Percentiles rank a stretch among this genome's conserved stretches.
Conservation (phyloP, 2,888 invertebrate species). For the Cryptocheilus praepositus region DNA sequence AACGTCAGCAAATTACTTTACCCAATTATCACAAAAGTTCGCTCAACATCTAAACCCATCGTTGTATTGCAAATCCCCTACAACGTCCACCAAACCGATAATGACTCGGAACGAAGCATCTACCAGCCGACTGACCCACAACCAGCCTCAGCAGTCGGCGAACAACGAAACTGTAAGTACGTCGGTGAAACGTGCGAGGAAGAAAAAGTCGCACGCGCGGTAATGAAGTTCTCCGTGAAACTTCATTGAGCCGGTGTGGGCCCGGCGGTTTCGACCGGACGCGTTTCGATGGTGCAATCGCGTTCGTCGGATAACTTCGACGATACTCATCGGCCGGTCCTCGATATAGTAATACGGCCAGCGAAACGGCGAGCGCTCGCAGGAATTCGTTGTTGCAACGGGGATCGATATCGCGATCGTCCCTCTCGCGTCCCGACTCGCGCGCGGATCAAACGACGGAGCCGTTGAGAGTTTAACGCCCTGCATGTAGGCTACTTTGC, state of each 20-base stretch:
- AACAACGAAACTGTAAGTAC: too few species aligned
- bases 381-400: slow-evolving; percentile 56
- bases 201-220: not conserved
- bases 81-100: too few species aligned
- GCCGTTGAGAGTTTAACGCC: slow-evolving; percentile 57
- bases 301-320: slow-evolving; percentile 4
- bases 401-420: slow-evolving; percentile 54
- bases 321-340: slow-evolving; percentile 9
- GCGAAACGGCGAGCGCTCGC: slow-evolving; percentile 18
- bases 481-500: slow-evolving; percentile 59
- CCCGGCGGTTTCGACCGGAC: not conserved
- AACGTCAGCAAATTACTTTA: too few species aligned
- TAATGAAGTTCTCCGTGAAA: slow-evolving; percentile 9
- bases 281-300: slow-evolving; percentile 1
- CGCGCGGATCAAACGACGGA: slow-evolving; percentile 33
- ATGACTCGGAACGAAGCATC: too few species aligned
- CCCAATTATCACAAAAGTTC: too few species aligned
- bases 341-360: not conserved
- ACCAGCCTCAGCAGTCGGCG: too few species aligned
- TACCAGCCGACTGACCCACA: too few species aligned
- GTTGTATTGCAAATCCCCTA: too few species aligned
- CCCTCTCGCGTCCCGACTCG: slow-evolving; percentile 35
- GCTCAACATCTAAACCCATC: too few species aligned
- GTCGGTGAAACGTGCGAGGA: not conserved
- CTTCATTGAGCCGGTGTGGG: not conserved